phyloP scores from a whole-genome alignment of 2,113 vertebrate genomes.

The Melospiza melodia region DNA sequence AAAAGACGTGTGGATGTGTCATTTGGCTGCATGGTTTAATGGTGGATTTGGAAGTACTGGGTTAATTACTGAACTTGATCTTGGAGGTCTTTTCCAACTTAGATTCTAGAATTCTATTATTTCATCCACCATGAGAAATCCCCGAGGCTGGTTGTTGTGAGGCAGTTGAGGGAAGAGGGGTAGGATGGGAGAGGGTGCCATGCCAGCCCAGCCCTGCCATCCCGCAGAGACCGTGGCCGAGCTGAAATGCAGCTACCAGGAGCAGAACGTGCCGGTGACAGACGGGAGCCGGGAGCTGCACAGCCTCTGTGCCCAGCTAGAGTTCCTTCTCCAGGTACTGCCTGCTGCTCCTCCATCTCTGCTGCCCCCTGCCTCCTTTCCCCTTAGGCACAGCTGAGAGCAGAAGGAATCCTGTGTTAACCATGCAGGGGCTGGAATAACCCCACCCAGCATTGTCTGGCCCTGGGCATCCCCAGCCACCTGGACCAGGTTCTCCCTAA shows the following conservation, averaged over 20 bases:
- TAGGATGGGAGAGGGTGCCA: neutral
- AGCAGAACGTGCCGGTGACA: slow-evolving; percentile 51
- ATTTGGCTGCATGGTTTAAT: neutral
- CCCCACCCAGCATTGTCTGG: accelerated
- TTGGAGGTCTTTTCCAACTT: neutral
- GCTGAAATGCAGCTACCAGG: slow-evolving; percentile 49
- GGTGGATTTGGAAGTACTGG: neutral
- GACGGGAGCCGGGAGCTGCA: slow-evolving; percentile 73
- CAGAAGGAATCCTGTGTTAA: neutral
- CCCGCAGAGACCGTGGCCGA: slow-evolving; percentile 37
- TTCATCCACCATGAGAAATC: neutral
- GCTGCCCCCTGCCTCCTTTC: neutral
- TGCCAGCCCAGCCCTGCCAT: neutral
- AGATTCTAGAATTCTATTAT: neutral
- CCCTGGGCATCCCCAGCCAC: neutral
- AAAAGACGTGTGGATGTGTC: neutral
- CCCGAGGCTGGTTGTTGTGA: accelerated
- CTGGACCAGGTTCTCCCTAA: neutral
- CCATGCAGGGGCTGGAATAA: accelerated
- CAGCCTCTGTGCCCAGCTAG: slow-evolving; percentile 75
- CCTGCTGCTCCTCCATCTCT: neutral
- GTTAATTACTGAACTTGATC: neutral
- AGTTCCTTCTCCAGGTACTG: slow-evolving; percentile 76
- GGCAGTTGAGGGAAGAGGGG: neutral
- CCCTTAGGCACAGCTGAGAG: neutral